These are phyloP conservation scores for Melanogrammus aeglefinus DNA, from an alignment of 2,797 vertebrate genomes.

Conservation along the genomic window DNA sequence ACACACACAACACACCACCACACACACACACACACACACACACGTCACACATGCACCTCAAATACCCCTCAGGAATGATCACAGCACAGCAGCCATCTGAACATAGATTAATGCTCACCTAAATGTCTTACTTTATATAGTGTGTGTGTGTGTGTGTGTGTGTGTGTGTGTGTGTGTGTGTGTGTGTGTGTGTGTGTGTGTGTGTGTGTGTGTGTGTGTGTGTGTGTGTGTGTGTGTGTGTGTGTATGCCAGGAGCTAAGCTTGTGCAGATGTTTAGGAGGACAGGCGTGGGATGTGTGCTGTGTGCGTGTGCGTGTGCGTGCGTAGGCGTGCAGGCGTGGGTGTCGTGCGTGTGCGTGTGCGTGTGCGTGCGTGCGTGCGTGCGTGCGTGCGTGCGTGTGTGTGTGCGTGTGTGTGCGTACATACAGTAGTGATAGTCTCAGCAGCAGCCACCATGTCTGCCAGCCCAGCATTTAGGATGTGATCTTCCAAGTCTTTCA, in stretches of 20 bases:
- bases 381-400: background rate
- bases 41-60: background rate
- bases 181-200: conserved; percentile 20
- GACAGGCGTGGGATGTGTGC: no score
- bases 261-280: no score
- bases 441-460: conserved; percentile 98
- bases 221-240: conserved; percentile 17
- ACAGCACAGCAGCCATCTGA: background rate
- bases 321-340: no score
- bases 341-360: no score
- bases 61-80: background rate
- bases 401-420: conserved; percentile 18
- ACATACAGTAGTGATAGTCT: conserved; percentile 98
- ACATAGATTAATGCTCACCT: background rate
- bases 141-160: conserved; percentile 20
- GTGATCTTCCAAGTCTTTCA: conserved; percentile 98
- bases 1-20: no score
- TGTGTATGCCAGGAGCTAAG: no score
- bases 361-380: conserved; percentile 17
- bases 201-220: conserved; percentile 19
- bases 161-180: conserved; percentile 16
- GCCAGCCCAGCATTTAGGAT: conserved; percentile 96
- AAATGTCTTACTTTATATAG: background rate
- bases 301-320: conserved; percentile 35
- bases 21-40: background rate